These are phyloP conservation scores for Physocephala rufipes DNA, from an alignment of 2,888 invertebrate genomes.

Conservation along the genomic window DNA sequence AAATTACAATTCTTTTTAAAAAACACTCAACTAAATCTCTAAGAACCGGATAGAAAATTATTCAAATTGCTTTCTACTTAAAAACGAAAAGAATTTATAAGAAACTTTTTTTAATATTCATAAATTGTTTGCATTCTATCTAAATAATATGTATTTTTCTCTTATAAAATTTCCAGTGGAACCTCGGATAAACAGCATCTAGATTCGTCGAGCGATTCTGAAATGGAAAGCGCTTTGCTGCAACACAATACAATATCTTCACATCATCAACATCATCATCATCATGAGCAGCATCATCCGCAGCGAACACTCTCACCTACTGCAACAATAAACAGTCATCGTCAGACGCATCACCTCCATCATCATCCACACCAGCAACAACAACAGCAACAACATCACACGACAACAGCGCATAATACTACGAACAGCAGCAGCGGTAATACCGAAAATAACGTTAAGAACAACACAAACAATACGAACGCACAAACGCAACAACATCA, in stretches of 20 bases:
- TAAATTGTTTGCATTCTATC: neutral
- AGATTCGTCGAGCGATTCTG: slow-evolving; percentile 67
- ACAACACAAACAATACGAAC: slow-evolving; percentile 45
- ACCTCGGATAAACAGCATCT: slow-evolving; percentile 66
- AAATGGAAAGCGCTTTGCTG: slow-evolving; percentile 65
- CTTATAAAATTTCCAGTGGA: slow-evolving; percentile 62
- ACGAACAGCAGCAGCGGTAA: slow-evolving; percentile 48
- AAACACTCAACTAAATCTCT: too few species aligned
- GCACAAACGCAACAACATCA: slow-evolving; percentile 42
- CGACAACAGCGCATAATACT: slow-evolving; percentile 49
- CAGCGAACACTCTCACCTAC: slow-evolving; percentile 36
- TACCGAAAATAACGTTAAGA: slow-evolving; percentile 47
- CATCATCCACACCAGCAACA: slow-evolving; percentile 54
- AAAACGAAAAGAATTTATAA: too few species aligned
- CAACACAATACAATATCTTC: slow-evolving; percentile 50
- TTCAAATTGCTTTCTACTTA: too few species aligned
- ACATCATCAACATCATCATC: slow-evolving; percentile 54
- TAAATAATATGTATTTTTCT: slow-evolving; percentile 20
- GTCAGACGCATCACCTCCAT: slow-evolving; percentile 51
- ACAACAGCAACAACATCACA: slow-evolving; percentile 52
- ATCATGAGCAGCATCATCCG: slow-evolving; percentile 48
- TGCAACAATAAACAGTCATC: slow-evolving; percentile 50
- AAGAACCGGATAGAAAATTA: too few species aligned
- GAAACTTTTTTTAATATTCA: too few species aligned
- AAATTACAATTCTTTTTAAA: too few species aligned